These are phyloP conservation scores for Oryzaephilus surinamensis DNA, from an alignment of 1,140 invertebrate genomes.

Conservation along the genomic window DNA sequence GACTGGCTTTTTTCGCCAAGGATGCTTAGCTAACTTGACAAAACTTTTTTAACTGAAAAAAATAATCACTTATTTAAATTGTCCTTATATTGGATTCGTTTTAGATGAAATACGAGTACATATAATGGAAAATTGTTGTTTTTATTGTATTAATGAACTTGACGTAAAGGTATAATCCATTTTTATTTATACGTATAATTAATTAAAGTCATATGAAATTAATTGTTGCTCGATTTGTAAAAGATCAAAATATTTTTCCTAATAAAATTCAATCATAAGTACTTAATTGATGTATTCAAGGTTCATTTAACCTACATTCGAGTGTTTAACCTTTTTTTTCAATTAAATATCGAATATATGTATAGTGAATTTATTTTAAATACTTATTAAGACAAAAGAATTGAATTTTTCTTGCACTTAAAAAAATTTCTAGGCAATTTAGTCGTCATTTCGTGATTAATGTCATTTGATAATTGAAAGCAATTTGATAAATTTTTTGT, in stretches of 20 bases:
- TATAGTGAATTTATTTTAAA: neutral
- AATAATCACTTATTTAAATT: neutral
- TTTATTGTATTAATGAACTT: no score
- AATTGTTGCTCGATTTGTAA: no score
- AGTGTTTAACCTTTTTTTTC: no score
- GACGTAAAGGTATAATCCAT: no score
- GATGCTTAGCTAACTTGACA: slow-evolving; percentile 1
- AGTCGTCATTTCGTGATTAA: slow-evolving; percentile 1
- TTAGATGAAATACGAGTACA: neutral
- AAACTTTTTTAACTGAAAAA: neutral
- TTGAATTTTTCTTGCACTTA: neutral
- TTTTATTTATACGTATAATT: no score
- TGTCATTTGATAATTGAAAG: no score
- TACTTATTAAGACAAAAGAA: neutral
- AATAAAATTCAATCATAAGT: no score
- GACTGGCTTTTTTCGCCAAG: slow-evolving; percentile 8
- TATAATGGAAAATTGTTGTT: slow-evolving; percentile 5
- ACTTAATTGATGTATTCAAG: no score
- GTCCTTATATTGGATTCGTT: neutral
- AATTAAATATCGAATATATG: neutral
- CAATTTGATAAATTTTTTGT: neutral
- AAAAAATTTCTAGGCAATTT: slow-evolving; percentile 17
- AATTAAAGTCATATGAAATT: no score
- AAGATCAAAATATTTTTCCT: no score
- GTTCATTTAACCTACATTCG: no score